phyloP scores from a whole-genome alignment of 2,113 vertebrate species.

The Prolemur simus region DNA sequence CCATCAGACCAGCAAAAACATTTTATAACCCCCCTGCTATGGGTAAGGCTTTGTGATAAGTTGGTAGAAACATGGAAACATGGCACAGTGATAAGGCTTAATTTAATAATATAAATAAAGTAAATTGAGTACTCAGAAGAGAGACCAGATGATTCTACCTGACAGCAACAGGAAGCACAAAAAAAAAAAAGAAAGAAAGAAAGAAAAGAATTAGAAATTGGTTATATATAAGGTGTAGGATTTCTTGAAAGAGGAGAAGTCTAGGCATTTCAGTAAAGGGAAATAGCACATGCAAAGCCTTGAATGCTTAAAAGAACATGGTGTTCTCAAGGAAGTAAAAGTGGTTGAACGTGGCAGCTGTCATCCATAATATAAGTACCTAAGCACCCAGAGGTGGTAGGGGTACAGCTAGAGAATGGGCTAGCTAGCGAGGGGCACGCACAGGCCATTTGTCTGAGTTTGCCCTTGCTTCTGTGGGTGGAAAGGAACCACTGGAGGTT shows the following conservation, averaged over 20 bases:
- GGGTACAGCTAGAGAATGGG: not conserved
- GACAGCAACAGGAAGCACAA: not conserved
- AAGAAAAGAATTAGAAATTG: slow-evolving; percentile 16
- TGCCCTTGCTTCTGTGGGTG: not conserved
- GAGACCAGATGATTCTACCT: slow-evolving; percentile 24
- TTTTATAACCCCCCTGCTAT: slow-evolving; percentile 35
- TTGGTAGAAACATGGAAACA: not conserved
- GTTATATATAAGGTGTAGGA: not conserved
- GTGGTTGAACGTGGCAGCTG: not conserved
- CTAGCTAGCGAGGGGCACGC: not conserved
- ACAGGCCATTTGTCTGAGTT: no score
- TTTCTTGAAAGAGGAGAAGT: slow-evolving; percentile 19
- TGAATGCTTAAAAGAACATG: not conserved
- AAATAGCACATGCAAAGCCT: not conserved
- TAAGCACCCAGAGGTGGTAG: rapidly evolving
- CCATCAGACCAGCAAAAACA: not conserved
- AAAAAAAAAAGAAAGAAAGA: slow-evolving; percentile 27
- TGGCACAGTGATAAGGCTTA: slow-evolving; percentile 26
- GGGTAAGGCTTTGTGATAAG: slow-evolving; percentile 42
- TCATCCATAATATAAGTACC: not conserved
- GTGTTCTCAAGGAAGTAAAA: not conserved
- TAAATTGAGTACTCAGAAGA: not conserved
- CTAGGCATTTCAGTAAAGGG: not conserved
- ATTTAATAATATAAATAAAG: slow-evolving; percentile 53
- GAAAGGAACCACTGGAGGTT: not conserved